Conservation (phyloP, 1,140 invertebrate species). For the Mizuhopecten yessoensis region DNA sequence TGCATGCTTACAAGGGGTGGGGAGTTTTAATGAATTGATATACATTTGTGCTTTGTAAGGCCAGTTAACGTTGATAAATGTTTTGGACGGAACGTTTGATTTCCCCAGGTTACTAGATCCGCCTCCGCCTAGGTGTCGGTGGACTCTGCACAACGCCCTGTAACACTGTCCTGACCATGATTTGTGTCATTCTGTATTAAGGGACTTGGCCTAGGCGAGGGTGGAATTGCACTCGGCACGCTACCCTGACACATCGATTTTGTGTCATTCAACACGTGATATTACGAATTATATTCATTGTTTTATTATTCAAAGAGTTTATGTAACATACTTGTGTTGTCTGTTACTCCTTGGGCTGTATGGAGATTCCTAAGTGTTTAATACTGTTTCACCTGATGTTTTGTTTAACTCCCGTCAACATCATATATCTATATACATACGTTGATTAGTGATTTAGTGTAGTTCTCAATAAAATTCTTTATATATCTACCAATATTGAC, state of each 20-base stretch:
- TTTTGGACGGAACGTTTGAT: neutral
- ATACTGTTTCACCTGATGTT: neutral
- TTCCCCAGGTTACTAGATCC: neutral
- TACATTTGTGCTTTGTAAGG: neutral
- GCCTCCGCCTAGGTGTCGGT: no score
- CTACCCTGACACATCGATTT: neutral
- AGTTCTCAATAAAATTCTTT: neutral
- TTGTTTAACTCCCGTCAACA: conserved; percentile 14
- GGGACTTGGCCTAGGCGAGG: no score
- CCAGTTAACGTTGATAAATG: neutral
- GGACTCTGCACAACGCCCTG: no score
- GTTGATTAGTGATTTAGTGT: neutral
- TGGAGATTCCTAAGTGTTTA: neutral
- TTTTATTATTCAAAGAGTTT: conserved; percentile 25
- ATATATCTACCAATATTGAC: neutral
- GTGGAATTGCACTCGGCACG: neutral
- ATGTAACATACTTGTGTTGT: conserved; percentile 1
- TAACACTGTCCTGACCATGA: neutral
- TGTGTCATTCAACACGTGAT: neutral
- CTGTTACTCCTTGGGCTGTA: neutral
- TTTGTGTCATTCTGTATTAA: neutral
- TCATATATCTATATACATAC: conserved; percentile 17
- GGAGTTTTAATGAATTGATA: neutral
- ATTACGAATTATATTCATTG: conserved; percentile 11
- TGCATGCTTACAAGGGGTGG: neutral